Evolutionary conservation across 2,888 invertebrate genomes (phyloP).

Genomic region (Steinernema scapterisci): DNA sequence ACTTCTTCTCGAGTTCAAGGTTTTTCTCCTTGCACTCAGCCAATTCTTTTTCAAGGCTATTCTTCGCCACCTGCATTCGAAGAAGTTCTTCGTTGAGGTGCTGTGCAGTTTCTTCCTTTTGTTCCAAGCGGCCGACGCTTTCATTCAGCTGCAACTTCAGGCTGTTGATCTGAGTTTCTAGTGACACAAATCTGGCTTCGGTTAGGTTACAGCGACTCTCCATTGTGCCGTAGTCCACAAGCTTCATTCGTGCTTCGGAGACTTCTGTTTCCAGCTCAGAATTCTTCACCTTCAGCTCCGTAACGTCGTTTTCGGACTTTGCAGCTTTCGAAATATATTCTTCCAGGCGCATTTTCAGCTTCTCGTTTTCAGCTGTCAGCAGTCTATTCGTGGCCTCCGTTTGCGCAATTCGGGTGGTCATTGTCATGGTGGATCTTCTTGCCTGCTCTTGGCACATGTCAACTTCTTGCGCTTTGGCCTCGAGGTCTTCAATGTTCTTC

Average conservation of each 20-base stretch:
- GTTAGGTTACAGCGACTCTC: neutral
- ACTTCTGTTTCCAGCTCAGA: neutral
- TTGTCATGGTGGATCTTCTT: neutral
- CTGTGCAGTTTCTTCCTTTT: neutral
- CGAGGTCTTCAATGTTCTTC: neutral
- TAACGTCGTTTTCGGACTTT: neutral
- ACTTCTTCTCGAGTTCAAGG: neutral
- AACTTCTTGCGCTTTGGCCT: neutral
- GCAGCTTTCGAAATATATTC: neutral
- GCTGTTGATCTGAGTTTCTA: neutral
- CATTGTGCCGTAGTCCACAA: neutral
- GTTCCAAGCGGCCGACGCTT: neutral
- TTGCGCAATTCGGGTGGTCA: neutral
- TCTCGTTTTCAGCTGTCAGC: neutral
- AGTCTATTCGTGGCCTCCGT: neutral
- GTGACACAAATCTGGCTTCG: neutral
- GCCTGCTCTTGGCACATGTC: neutral
- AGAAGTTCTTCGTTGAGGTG: neutral
- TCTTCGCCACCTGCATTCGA: neutral
- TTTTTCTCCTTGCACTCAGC: neutral
- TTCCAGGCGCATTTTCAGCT: slow-evolving; percentile 7
- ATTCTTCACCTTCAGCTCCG: neutral
- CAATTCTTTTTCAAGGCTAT: neutral
- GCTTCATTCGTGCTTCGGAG: neutral
- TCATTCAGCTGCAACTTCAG: neutral